Base-by-base conservation (phyloP, 2,113 vertebrate genomes). In the Tachycineta bicolor region DNA sequence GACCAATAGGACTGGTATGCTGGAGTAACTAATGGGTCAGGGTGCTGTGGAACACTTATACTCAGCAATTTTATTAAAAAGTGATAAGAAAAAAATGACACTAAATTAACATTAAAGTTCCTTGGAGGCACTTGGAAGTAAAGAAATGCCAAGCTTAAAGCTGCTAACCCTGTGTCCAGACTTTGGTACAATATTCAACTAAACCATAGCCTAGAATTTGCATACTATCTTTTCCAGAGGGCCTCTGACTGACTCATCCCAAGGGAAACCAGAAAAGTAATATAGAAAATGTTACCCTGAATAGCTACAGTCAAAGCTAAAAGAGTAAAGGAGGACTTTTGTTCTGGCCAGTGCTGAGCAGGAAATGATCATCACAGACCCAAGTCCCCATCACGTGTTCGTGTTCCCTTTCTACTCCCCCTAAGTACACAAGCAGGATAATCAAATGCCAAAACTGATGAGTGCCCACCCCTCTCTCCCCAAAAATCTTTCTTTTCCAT, bases 191-290 rank as follows among this genome's bases (percentile, higher is more conserved):
- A 44, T 25, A 78, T 52, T 63, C 53, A 78, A 56, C 63, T 81
- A 75, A 90, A 78, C 88, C 82, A 49, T 64, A 91, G 75, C 33
- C 85, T 94, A 88, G 87, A 80, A 91, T 91, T 93, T 93, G 84
- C 59, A 77, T 77, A 10, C 59, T 83, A 31, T 77, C 55, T 94
- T 87, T 93, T 93, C 58, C 70, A 80, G 24, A 52, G 80, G 69
- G 87, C 47, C 34, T 85, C 89, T 90, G 87, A 87, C 82, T 93
- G 84, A 76, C 39, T 92, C 46, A 59, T 76, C 65, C 70, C 91
- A 79, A 91, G 43, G 43, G 50, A 93, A 74, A 80, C 37, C 31
- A 75, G 60, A 62, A 85, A 91, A 89, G 11, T 23, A 69, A 59
- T 33, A 73, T 37, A 58, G 87, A 80, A 93, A 91, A 82, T 58